phyloP scores from a whole-genome alignment of 23 tunicate species.

The Halocynthia aurantium region DNA sequence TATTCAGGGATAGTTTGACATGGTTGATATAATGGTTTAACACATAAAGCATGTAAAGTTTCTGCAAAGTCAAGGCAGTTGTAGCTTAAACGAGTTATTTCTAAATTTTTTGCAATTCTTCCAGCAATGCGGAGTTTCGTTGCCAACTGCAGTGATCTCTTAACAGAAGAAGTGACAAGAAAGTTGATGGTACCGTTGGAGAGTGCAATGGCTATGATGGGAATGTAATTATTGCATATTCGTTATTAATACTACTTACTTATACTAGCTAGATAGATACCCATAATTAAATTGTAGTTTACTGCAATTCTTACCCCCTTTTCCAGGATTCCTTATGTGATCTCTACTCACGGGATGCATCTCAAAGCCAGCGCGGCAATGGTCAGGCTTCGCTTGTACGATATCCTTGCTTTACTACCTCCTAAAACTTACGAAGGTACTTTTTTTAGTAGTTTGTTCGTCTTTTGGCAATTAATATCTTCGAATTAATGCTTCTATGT shows the following conservation, averaged over 20 bases:
- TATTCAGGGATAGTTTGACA: background rate
- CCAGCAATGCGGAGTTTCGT: slow-evolving; percentile 94
- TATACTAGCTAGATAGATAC: no score
- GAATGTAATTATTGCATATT: slow-evolving; percentile 33
- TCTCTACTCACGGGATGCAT: slow-evolving; percentile 76
- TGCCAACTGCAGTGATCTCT: slow-evolving; percentile 56
- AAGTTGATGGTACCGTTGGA: slow-evolving; percentile 91
- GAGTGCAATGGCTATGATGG: slow-evolving; percentile 92
- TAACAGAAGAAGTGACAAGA: slow-evolving; percentile 71
- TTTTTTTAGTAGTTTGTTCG: background rate
- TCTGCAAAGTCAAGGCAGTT: no score
- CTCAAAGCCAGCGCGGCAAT: slow-evolving; percentile 90
- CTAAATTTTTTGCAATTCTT: background rate
- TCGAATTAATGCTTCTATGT: background rate
- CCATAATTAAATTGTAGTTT: no score
- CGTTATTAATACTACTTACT: no score
- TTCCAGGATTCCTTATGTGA: slow-evolving; percentile 51
- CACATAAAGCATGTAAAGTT: no score
- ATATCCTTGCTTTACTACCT: slow-evolving; percentile 78
- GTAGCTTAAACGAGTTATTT: no score
- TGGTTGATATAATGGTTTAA: background rate
- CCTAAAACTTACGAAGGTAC: slow-evolving; percentile 83
- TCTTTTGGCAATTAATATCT: background rate
- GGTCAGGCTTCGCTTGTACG: slow-evolving; percentile 79
- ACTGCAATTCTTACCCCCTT: background rate